Base-by-base conservation (phyloP, 2,888 invertebrate genomes). In the Drosophila vallismaia region DNA sequence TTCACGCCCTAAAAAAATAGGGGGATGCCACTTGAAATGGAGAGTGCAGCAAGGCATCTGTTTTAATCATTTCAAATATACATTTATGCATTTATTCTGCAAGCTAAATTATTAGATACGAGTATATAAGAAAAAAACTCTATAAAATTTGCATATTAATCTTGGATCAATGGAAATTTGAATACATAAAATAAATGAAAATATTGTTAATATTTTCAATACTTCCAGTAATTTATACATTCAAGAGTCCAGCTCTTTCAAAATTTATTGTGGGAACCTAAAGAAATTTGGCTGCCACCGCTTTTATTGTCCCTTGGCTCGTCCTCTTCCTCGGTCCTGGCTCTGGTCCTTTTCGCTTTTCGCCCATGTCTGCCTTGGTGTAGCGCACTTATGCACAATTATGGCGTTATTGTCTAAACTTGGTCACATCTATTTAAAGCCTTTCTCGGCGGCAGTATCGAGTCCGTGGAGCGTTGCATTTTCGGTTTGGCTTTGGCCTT, bases 401-500 rank as follows among this genome's bases (percentile, higher is more conserved):
- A 82, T 82, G 82, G 82, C 83, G 86, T 83, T 84, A 88, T 83
- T 86, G 83, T 84, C 86, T 83, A 84, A 88, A 88, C 84, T 88
- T 88, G 83, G 83, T 80, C 88, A 83, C 88, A 88, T 83, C 83
- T 87, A 83, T 88, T 83, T 83, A 86, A 88, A 82, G 82, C 88
- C 80, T 86, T 72, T 40, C 69, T 60, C 72, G 66, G 67, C 40
- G 36, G 26, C 48, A 53, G 66, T 56, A 54, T 50, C 46, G 28
- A 14, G 38, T 68, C 67, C 64, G 60, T 59, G 67, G 76, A 88
- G 87, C 82, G 82, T 85, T 87, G 88, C 87, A 88, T 77, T 88
- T 89, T 89, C 78, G 89, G 88, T 74, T 76, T 85, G 76, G 74
- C 77, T 76, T n/a, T n/a, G 62, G 64, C 86, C 85, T 89, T 88